Base-by-base conservation (phyloP, 2,797 vertebrate genomes). In the Myiotriccus ornatus region DNA sequence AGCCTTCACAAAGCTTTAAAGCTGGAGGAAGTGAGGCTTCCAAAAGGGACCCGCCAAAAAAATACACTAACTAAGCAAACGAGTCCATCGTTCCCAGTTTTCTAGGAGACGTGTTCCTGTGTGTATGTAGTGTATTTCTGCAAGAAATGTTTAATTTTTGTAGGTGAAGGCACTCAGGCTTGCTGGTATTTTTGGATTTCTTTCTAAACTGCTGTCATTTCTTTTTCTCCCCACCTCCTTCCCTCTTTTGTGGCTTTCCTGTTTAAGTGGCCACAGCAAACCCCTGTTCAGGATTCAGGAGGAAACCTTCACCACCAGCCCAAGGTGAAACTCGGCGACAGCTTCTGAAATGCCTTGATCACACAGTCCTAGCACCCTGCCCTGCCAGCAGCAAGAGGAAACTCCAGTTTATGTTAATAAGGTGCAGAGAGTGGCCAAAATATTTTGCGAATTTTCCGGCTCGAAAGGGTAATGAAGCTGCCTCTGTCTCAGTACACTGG, bases 401-500 rank as follows among this genome's bases (percentile, higher is more conserved):
- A 93, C 83, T 90, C 77, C 60, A 91, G 70, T 90, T 94, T 84
- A 84, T 77, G 70, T 91, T 94, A 93, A 93, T 94, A 93, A 90
- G 47, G 49, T 91, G 44, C 76, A 76, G 91, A 96, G 56, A 47
- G 68, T 50, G 49, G 93, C 94, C 95, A 95, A 93, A 91, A 77
- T 87, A 84, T 94, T 91, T 95, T 73, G 41, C 78, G 69, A 91
- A 83, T 83, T 90, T 94, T 96, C 91, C 65, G 3, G 28, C 94
- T 92, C 3, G 1, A 79, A 84, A 71, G 49, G 37, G 55, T 91
- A 88, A 87, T 74, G 91, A 94, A 95, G 85, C 87, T 91, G 84
- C 89, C 89, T 94, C 95, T 95, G 93, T 97, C 89, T 91, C 70
- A 57, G 83, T 62, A 53, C 2, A 5, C 60, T 97, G 96, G 85